Evolutionary conservation across 2,888 invertebrate genomes (phyloP), one percentile per base, ranked within the genome.

Genomic region (Corbicula japonica): DNA sequence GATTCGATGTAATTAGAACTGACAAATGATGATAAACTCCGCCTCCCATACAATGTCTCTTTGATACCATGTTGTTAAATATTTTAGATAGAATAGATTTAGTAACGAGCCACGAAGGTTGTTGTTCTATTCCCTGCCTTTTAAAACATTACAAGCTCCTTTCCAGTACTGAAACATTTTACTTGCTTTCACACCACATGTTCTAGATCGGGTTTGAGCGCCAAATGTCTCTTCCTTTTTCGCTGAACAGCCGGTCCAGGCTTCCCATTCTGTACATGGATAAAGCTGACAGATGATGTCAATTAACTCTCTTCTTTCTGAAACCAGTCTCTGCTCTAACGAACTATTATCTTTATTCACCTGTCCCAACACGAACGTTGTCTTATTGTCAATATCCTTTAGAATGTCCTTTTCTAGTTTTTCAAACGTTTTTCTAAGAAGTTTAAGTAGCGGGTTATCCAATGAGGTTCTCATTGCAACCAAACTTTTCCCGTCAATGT

Each of bases 181-280:
- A n/a, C n/a, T n/a, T n/a, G 52, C 18, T 8, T 35, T 38, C 1
- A 10, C 21, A 35, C 65, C 65, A 52, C 65, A 65, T 30, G 50
- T 21, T 52, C 65, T 34, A 15, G 65, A 26, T 23, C 65, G 32
- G 12, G 34, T 35, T 35, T n/a, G 32, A 30, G 38, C 34, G 12
- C 65, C 65, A 65, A 65, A 65, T 15, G 34, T 50, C 21, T 15
- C 35, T 1, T 10, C 15, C 8, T 1, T 26, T 18, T 8, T 32
- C 15, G 38, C 52, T 21, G 65, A 44, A 46, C 62, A 62, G 1
- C 15, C 10, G 21, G 65, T 38, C 65, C 65, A 65, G 26, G 21
- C 32, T 3, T n/a, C 32, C 65, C 65, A 65, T 38, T 52, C 52
- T 1, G 15, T 23, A 52, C 65, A 65, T 35, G 15, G 21, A 3